Conservation (phyloP, 2,888 invertebrate genomes). For the Cheilosia vulpina region DNA sequence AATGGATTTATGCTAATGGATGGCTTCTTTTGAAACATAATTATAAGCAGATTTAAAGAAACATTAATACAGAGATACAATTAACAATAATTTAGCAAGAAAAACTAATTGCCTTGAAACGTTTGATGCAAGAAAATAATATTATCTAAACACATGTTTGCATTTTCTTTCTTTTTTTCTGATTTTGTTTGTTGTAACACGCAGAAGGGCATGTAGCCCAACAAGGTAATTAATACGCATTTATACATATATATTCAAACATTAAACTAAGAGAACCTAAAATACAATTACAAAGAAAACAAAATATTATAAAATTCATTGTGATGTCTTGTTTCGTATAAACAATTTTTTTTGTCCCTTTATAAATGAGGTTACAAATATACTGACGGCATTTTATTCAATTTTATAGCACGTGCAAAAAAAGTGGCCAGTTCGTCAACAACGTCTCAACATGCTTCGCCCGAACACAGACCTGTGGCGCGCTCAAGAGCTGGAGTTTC, state of each 20-base stretch:
- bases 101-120: slow-evolving; percentile 64
- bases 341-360: not conserved
- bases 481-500: slow-evolving; percentile 91
- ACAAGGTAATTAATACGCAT: slow-evolving; percentile 85
- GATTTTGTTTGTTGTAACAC: slow-evolving; percentile 75
- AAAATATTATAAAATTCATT: slow-evolving; percentile 31
- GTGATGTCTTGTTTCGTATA: slow-evolving; percentile 22
- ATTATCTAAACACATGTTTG: slow-evolving; percentile 69
- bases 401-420: slow-evolving; percentile 86
- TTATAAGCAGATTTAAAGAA: not conserved
- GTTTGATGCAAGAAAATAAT: slow-evolving; percentile 64
- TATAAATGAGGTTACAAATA: not conserved
- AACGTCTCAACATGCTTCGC: slow-evolving; percentile 83
- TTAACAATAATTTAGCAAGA: slow-evolving; percentile 12
- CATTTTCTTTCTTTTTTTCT: slow-evolving; percentile 76
- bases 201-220: slow-evolving; percentile 87
- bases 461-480: slow-evolving; percentile 84
- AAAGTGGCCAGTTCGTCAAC: slow-evolving; percentile 84
- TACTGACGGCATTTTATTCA: slow-evolving; percentile 74
- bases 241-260: slow-evolving; percentile 13
- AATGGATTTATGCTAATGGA: slow-evolving; percentile 24
- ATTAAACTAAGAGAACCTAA: slow-evolving; percentile 13
- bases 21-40: slow-evolving; percentile 3
- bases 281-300: slow-evolving; percentile 4
- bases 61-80: slow-evolving; percentile 5